A percentile compares a stretch with the other conserved stretches of the same genome.
Evolutionary conservation across 2,113 vertebrate genomes (phyloP).

Genomic region (Oreochromis tanganicae): DNA sequence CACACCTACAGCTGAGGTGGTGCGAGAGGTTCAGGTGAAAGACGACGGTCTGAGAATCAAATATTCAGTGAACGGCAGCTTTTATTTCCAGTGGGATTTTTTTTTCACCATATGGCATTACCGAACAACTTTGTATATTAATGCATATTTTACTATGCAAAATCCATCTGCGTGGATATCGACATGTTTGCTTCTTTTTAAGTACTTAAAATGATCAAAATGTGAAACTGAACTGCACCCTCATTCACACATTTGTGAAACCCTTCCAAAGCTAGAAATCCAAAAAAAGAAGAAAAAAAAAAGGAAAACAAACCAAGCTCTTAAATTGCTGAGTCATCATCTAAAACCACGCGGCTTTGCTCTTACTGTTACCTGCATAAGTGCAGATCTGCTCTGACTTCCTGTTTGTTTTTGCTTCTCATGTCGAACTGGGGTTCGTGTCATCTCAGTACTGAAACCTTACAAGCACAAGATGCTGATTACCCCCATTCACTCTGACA

Average conservation of each 20-base stretch:
- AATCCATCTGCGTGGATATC: background rate
- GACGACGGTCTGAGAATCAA: background rate
- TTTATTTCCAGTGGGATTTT: background rate
- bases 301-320: background rate
- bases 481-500: background rate
- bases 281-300: background rate
- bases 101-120: background rate
- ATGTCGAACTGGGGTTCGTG: background rate
- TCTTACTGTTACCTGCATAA: background rate
- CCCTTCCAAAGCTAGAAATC: background rate
- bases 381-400: background rate
- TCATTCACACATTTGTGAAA: background rate
- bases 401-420: background rate
- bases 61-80: background rate
- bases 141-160: background rate
- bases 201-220: background rate
- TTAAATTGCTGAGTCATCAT: background rate
- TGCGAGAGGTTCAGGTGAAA: background rate
- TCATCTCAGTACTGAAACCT: background rate
- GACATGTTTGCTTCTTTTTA: background rate
- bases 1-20: conserved; percentile 54
- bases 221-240: background rate
- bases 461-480: conserved; percentile 11
- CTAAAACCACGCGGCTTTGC: background rate
- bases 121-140: background rate